These are phyloP conservation scores for Thalpophila matura DNA, from an alignment of 2,888 invertebrate species.

Conservation along the genomic window DNA sequence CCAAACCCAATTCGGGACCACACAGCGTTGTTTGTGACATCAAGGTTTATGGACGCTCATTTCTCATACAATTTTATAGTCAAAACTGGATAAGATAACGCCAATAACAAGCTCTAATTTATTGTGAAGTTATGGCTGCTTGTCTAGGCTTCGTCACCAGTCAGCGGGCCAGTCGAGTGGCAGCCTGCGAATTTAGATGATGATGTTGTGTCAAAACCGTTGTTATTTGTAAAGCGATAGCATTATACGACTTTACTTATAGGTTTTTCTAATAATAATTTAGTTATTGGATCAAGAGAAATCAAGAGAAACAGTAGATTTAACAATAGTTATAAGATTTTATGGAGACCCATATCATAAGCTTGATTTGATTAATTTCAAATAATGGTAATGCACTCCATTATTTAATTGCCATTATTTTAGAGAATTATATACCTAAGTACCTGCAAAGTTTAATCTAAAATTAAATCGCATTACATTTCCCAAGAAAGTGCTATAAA, in stretches of 20 bases:
- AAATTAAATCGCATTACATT: conserved; percentile 12
- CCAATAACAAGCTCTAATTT: conserved; percentile 34
- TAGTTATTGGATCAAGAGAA: too few species aligned
- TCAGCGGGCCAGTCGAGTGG: neutral
- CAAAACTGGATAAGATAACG: conserved; percentile 42
- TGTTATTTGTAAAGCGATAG: neutral
- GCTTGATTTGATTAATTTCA: too few species aligned
- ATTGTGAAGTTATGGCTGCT: conserved; percentile 15
- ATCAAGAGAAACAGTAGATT: too few species aligned
- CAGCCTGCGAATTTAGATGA: neutral
- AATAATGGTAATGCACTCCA: too few species aligned
- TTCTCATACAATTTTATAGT: conserved; percentile 68
- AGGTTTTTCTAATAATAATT: too few species aligned
- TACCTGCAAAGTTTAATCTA: conserved; percentile 5
- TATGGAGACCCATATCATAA: too few species aligned
- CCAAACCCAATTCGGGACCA: conserved; percentile 73
- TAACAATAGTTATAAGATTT: too few species aligned
- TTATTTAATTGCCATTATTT: neutral
- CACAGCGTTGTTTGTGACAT: conserved; percentile 74
- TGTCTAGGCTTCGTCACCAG: conserved; percentile 13
- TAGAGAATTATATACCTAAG: neutral
- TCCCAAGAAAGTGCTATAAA: conserved; percentile 10
- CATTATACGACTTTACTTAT: too few species aligned
- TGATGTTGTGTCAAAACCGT: neutral
- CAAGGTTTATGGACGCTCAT: conserved; percentile 68